Base-by-base conservation (phyloP, 2,113 vertebrate species). In the Cynoglossus semilaevis region DNA sequence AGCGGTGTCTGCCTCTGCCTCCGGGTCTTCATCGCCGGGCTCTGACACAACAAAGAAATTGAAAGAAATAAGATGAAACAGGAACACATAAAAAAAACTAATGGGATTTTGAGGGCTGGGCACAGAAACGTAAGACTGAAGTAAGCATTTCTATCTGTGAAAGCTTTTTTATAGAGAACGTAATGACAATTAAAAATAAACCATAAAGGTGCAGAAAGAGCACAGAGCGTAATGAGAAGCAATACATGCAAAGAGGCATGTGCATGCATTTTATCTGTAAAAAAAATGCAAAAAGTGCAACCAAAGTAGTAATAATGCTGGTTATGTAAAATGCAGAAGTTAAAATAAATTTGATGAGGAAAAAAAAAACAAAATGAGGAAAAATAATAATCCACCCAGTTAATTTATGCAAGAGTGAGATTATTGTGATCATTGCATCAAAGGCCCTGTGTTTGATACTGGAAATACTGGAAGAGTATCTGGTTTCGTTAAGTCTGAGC, bases 1-100 rank as follows among this genome's bases (percentile, higher is more conserved):
- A 10, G 89, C 91, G 83, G 93, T 92, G n/a, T 91, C 91, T 42
- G 93, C 94, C 79, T 91, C 93, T 8, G 94, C 94, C 10, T 94
- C 91, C 46, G 92, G 91, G 51, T 91, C 92, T 17, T 92, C 89
- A 12, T 92, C 94, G 77, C 89, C 91, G 0, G 89, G 90, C 61
- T 90, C 96, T 98, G 89, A 12, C 15, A 22, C 51, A 59, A 81
- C 51, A 58, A 34, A 57, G 51, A 62, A 61, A 69, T 1, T n/a
- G 15, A 12, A 42, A 38, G 15, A 47, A 58, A 67, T 72, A 0
- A 76, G 51, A 58, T n/a, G 8, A 3, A 37, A n/a, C 15, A 17
- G 17, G 19, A 13, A 12, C 11, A 38, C 12, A 1, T 15, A 15
- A 54, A 29, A 29, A 29, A 29, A 29, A 6, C 3, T 29, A 29